Percentiles rank a stretch among this genome's conserved stretches.
Evolutionary conservation across 2,113 vertebrate genomes (phyloP).

Genomic region (Entomyzon cyanotis): DNA sequence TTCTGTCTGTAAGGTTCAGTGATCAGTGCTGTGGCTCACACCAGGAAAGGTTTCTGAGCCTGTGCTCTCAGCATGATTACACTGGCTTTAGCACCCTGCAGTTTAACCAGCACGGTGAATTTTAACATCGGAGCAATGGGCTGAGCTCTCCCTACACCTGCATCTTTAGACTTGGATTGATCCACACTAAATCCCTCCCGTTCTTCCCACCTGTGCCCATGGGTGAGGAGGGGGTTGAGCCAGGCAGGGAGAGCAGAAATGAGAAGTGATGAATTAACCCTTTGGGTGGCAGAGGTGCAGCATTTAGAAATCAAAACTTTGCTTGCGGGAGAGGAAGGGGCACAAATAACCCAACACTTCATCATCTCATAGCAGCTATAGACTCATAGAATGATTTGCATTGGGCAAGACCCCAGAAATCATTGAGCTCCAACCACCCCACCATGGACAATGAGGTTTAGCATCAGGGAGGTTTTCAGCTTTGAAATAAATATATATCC

Average conservation of each 20-base stretch:
- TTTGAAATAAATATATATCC: neutral
- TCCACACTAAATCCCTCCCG: neutral
- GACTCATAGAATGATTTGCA: neutral
- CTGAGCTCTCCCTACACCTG: neutral
- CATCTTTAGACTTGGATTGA: neutral
- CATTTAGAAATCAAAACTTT: neutral
- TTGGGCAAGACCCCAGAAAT: neutral
- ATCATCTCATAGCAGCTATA: rapidly evolving
- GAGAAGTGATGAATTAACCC: neutral
- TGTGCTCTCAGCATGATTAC: rapidly evolving
- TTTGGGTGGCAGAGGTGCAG: neutral
- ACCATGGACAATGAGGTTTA: neutral
- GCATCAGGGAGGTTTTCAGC: neutral
- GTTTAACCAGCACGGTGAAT: neutral
- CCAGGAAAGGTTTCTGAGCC: neutral
- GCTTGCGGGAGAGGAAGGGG: neutral
- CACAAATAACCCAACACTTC: neutral
- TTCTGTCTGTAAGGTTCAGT: too few relatives aligned
- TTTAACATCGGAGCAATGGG: rapidly evolving
- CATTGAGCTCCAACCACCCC: neutral
- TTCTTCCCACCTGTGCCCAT: rapidly evolving
- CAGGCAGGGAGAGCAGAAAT: neutral
- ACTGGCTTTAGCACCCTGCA: neutral
- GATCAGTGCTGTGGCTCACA: neutral
- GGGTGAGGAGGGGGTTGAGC: neutral